Base-by-base conservation (phyloP, 2,888 invertebrate genomes). In the Siphlonurus alternatus region DNA sequence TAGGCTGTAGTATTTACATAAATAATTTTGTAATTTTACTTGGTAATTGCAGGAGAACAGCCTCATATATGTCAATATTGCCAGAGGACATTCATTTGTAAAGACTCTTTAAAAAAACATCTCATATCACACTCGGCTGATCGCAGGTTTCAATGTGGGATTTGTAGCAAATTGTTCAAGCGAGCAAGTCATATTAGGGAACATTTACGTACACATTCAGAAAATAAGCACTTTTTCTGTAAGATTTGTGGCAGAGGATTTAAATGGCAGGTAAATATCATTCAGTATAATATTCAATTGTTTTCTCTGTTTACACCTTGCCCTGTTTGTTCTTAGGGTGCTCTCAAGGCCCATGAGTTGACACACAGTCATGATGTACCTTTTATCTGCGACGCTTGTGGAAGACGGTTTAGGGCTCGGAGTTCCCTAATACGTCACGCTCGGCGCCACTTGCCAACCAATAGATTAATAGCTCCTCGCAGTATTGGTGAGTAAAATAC, bases 261-360 rank as follows among this genome's bases (percentile, higher is more conserved):
- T 25, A 25, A 60, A 3, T 64, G 64, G 64, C 64, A 64, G 64
- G 64, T 64, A 38, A 25, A 25, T 23, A n/a, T 62, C 20, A n/a
- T 1, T 7, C 18, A 22, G 2, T 1, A n/a, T 56, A 18, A 1
- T 38, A 51, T 24, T 63, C 24, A 7, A n/a, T 10, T 24, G 22
- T 54, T 10, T 53, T 10, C 22, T 1, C 15, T 53, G 5, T n/a
- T 20, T 1, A 18, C 19, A 19, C 24, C 23, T 2, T 61, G 19
- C 1, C 2, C 2, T 24, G 1, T 61, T n/a, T 62, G 22, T 62
- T 53, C n/a, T 53, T 61, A 64, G 64, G 60, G 25, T n/a, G 25
- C 61, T n/a, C 61, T 64, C 1, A 64, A 64, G 53, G 59, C 61
- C 24, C 64, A 64, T 53, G 64, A 64, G 53, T 61, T 53, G 20